Base-by-base conservation (phyloP, 2,888 invertebrate genomes). In the Eupithecia subumbrata region DNA sequence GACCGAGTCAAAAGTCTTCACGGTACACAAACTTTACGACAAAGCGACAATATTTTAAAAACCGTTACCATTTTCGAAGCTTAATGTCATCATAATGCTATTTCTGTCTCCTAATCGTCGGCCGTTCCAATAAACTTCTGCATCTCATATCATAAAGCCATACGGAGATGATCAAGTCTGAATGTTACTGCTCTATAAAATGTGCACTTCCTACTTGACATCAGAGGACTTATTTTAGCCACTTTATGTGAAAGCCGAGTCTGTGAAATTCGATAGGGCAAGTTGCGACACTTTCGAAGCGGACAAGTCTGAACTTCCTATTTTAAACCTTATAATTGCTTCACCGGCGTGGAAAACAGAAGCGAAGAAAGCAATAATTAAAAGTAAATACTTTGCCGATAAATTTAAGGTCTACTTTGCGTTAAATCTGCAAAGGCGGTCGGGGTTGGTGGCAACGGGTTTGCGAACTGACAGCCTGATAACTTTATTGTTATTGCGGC, bases 201-300 rank as follows among this genome's bases (percentile, higher is more conserved):
- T 85, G 81, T 82, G 77, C 86, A 85, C 86, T 92, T 92, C 90
- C 90, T 89, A 88, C 84, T 76, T 83, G 79, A 91, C 90, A 89
- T 89, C 88, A 89, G 86, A 90, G 84, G 85, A 87, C 89, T 90
- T 91, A 92, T 90, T 92, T 92, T 90, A 92, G 90, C 87, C 87
- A 88, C 88, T 92, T 90, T 90, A 91, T 90, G 88, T 87, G 86
- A 87, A 84, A 80, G 83, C 86, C 87, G 82, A 87, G 89, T 89
- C 88, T 89, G 88, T 88, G 91, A 90, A 91, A 91, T 89, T 91
- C 86, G 88, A 91, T 90, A 90, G 88, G 84, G 86, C 85, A 87
- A 86, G 83, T 90, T 89, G 92, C 89, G 84, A 90, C 89, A 90
- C 87, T 88, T 86, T 84, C 85, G 76, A 85, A 75, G 82, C 84